phyloP scores from a whole-genome alignment of 1,140 invertebrate genomes.

The Gonatopus flavifemur region DNA sequence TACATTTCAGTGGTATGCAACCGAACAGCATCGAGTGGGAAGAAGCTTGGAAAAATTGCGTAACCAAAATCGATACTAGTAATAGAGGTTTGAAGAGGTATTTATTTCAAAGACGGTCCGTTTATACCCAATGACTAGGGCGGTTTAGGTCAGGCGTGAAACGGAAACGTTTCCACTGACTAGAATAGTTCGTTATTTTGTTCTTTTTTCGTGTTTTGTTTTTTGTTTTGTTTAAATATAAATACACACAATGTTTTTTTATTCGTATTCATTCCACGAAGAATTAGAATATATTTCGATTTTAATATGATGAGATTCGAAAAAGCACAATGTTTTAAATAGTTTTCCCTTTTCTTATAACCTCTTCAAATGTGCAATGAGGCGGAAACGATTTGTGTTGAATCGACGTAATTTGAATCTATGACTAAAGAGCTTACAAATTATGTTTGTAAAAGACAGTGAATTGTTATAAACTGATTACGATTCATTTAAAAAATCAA shows the following conservation, averaged over 20 bases:
- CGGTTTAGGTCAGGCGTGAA: conserved; percentile 50
- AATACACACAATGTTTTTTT: not conserved
- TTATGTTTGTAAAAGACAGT: too few species aligned
- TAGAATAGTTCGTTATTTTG: conserved; percentile 32
- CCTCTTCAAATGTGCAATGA: too few species aligned
- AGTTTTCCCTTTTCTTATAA: too few species aligned
- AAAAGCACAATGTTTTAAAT: too few species aligned
- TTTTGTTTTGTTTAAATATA: not conserved
- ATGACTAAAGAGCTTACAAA: too few species aligned
- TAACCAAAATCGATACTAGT: conserved; percentile 60
- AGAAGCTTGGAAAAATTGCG: conserved; percentile 59
- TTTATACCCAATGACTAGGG: conserved; percentile 54
- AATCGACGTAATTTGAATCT: too few species aligned
- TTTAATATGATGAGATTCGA: too few species aligned
- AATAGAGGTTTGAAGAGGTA: conserved; percentile 59
- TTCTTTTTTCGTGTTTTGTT: not conserved
- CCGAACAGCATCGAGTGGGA: conserved; percentile 55
- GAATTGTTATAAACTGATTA: too few species aligned
- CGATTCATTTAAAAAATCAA: too few species aligned
- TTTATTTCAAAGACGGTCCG: conserved; percentile 52
- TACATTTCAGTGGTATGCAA: conserved; percentile 53
- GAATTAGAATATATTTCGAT: too few species aligned
- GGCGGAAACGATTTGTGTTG: too few species aligned
- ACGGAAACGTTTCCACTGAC: conserved; percentile 53
- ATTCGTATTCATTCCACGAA: conserved; percentile 11